Conservation (phyloP, 2,888 invertebrate species). For the Strigamia maritima region DNA sequence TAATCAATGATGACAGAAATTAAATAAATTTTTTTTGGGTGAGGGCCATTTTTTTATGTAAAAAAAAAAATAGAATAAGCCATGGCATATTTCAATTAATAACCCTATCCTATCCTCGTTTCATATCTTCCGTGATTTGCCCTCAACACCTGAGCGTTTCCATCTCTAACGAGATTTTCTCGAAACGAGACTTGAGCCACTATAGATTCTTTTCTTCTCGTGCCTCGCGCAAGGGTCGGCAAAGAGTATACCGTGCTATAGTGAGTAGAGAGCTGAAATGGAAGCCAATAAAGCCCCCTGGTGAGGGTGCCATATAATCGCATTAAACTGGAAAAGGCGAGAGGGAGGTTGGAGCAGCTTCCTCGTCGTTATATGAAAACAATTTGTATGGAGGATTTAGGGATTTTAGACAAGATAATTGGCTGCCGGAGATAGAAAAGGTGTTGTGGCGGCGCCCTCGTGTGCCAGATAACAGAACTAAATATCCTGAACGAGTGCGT, state of each 20-base stretch:
- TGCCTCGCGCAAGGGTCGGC: background rate
- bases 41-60: no score
- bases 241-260: background rate
- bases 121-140: background rate
- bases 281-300: conserved; percentile 34
- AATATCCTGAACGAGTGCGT: conserved; percentile 6
- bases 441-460: background rate
- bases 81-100: background rate
- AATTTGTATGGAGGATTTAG: conserved; percentile 38
- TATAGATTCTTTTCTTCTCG: background rate
- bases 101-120: background rate
- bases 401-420: conserved; percentile 36
- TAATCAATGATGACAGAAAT: no score
- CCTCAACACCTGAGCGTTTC: conserved; percentile 19
- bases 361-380: conserved; percentile 37
- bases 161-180: conserved; percentile 13
- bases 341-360: background rate
- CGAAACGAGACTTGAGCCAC: conserved; percentile 6
- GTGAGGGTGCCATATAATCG: conserved; percentile 26
- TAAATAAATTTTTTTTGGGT: no score
- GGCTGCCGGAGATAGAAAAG: conserved; percentile 22
- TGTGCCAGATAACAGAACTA: conserved; percentile 36
- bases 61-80: background rate
- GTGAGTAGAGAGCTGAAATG: conserved; percentile 26
- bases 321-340: conserved; percentile 2